Evolutionary conservation across 1,140 invertebrate species (phyloP), one percentile per base, ranked within the genome.

Genomic region (Drosophila pruinosa): DNA sequence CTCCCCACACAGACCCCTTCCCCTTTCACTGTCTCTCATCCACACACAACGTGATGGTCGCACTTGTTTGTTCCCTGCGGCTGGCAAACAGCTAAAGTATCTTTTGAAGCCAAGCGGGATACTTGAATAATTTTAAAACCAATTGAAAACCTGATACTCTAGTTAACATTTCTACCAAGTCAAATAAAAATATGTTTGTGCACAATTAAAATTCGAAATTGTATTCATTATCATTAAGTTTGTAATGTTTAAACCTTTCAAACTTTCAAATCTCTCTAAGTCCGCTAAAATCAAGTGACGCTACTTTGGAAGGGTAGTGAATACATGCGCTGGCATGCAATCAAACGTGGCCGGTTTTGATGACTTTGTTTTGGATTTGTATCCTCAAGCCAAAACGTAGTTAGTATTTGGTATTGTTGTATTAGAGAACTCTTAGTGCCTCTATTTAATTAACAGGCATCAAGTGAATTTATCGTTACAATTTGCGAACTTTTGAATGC

Each of bases 331-430:
- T 48, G 26, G 38, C 71, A 70, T 63, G 64, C 71, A 74, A 74
- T 70, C 53, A 53, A 56, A 34, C 36, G 36, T 63, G 28, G 38
- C 64, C 74, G 58, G 74, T 69, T 74, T 74, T 74, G 74, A 77
- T 77, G 74, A 77, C 74, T 77, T 77, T 77, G 71, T 77, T 77
- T 70, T 69, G 39, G 36, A 52, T 71, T 59, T 48, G 47, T 61
- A 26, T 45, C 50, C 57, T 24, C 38, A n/a, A 26, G 43, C 64
- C 7, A 65, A 53, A 71, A 59, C 45, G 54, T 76, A 52, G 71
- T 64, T 64, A 67, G 56, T 76, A 61, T 57, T 28, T 75, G 71
- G 71, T 64, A 71, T 75, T 77, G 67, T 77, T 75, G 75, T 77
- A 71, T 70, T 76, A 53, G 75, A 75, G 24, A 36, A 14, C 38